These are phyloP conservation scores for Heliangelus exortis DNA, from an alignment of 2,797 vertebrate species.

Conservation along the genomic window DNA sequence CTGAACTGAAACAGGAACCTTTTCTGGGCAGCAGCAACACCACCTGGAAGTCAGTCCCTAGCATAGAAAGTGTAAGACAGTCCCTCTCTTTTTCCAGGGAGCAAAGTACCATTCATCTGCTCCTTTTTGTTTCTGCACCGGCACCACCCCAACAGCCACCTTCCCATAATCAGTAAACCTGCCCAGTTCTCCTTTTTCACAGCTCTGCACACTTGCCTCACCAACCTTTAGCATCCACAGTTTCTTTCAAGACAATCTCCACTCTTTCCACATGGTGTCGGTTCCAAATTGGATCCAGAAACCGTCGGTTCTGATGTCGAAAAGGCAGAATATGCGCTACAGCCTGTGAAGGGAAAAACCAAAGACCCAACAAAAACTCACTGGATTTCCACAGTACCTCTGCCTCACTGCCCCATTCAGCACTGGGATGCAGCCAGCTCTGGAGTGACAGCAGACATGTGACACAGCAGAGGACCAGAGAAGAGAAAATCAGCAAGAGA, in stretches of 20 bases:
- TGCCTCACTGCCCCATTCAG: neutral
- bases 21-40: neutral
- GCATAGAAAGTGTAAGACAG: neutral
- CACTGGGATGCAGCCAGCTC: neutral
- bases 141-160: neutral
- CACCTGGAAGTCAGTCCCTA: neutral
- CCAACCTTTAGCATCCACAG: conserved; percentile 90
- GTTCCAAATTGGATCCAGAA: conserved; percentile 92
- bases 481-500: neutral
- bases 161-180: neutral
- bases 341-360: conserved; percentile 78
- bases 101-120: neutral
- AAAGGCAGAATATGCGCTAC: conserved; percentile 94
- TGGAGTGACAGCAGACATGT: neutral
- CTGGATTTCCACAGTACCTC: neutral
- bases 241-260: conserved; percentile 95
- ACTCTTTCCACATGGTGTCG: conserved; percentile 90
- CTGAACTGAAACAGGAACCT: neutral
- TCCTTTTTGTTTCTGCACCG: neutral
- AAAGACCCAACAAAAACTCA: neutral
- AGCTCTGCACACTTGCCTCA: neutral
- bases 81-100: neutral
- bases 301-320: conserved; percentile 86
- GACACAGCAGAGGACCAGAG: neutral
- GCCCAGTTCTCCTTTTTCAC: neutral